Evolutionary conservation across 2,888 invertebrate genomes (phyloP), one percentile per base, ranked within the genome.

Genomic region (Tolmerus cingulatus): DNA sequence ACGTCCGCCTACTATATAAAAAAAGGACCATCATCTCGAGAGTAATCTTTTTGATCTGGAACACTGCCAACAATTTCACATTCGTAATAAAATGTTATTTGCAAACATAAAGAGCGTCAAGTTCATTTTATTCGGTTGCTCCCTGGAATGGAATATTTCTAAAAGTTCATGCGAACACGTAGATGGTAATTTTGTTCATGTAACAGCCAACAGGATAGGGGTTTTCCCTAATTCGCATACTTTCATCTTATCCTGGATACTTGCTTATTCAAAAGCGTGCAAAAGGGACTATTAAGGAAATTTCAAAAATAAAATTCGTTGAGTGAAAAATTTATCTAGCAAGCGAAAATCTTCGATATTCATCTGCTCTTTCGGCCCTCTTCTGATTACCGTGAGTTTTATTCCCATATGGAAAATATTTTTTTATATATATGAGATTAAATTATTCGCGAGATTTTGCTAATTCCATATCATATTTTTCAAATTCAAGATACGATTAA

Each of bases 121-220:
- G 79, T 74, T 85, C 79, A 86, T 87, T 87, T 78, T 77, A 55
- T 81, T 86, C 16, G 78, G 19, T 46, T 85, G 27, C 66, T 66
- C 12, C 66, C 27, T 66, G 23, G 27, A 57, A 86, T 88, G 85
- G 78, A 88, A 66, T 88, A 89, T 88, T 89, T 89, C 89, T 88
- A 87, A 88, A 88, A 89, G 88, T 88, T 88, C 87, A 74, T 87
- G 88, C 87, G 89, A 89, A 87, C 88, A 88, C 87, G 87, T 89
- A 88, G 86, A 89, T 89, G 89, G 88, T 88, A 89, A 89, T 89
- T 89, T 88, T 87, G 87, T 12, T 51, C 51, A 66, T 77, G 57
- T 81, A 57, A 55, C 66, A 66, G 77, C 40, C 55, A 34, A 51
- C 19, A 57, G 57, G 66, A 66, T 57, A 23, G n/a, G 34, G 19